A percentile compares a stretch with the other conserved stretches of the same genome.
Conservation (phyloP, 1,140 invertebrate genomes). For the Thrips palmi region DNA sequence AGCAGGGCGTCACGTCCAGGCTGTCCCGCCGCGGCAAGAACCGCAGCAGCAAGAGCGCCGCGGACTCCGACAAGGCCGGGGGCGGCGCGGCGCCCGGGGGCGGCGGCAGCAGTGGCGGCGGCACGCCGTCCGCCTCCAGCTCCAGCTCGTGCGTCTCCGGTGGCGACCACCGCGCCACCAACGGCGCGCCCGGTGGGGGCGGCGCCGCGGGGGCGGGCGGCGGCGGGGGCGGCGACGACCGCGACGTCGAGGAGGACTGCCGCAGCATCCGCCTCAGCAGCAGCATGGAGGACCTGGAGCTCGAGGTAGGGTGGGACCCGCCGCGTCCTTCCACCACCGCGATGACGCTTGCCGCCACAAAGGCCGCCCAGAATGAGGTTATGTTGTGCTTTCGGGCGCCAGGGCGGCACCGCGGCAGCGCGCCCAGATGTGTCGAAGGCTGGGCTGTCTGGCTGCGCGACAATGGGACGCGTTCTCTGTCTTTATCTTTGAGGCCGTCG, state of each 20-base stretch:
- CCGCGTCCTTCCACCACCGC: too few species aligned
- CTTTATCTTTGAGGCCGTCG: too few species aligned
- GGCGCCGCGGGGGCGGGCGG: constrained; percentile 17
- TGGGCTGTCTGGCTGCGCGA: too few species aligned
- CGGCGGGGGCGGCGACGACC: constrained; percentile 20
- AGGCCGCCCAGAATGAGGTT: too few species aligned
- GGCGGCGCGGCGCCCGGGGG: neutral
- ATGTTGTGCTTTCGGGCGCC: too few species aligned
- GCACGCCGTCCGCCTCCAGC: too few species aligned
- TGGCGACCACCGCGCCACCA: neutral
- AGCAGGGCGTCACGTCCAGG: constrained; percentile 16
- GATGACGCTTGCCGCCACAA: too few species aligned
- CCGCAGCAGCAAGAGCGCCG: constrained; percentile 7
- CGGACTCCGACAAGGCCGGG: constrained; percentile 6
- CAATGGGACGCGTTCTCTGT: too few species aligned
- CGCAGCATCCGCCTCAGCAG: constrained; percentile 17
- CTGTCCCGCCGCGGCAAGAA: constrained; percentile 15
- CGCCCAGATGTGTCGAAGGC: too few species aligned
- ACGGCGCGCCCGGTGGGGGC: constrained; percentile 18
- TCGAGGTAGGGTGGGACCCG: constrained; percentile 25
- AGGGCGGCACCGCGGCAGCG: too few species aligned
- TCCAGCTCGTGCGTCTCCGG: too few species aligned
- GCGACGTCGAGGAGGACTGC: constrained; percentile 21
- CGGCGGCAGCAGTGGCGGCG: too few species aligned
- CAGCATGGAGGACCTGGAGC: constrained; percentile 20